phyloP scores from a whole-genome alignment of 37 sponge, comb jelly and placozoan species.

The Mnemiopsis leidyi region DNA sequence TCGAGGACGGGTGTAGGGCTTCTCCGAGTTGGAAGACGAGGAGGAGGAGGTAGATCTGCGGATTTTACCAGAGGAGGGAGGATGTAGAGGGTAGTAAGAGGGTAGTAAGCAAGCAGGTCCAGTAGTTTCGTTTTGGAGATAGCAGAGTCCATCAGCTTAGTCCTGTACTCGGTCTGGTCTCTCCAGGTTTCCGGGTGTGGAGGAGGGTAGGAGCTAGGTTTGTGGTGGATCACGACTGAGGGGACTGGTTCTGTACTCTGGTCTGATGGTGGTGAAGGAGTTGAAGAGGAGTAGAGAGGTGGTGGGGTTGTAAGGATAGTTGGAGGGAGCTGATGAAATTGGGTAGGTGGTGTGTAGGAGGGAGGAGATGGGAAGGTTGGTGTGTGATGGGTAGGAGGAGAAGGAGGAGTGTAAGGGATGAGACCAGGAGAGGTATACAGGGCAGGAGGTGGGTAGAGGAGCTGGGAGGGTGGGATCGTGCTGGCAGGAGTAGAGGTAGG shows the following conservation, averaged over 20 bases:
- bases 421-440: background rate
- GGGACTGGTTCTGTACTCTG: background rate
- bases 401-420: background rate
- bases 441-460: background rate
- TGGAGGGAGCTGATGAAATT: background rate
- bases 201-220: background rate
- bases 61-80: constrained; percentile 28
- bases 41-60: background rate
- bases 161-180: background rate
- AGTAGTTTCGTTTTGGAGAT: background rate
- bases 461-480: background rate
- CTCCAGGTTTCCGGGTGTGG: background rate
- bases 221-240: background rate
- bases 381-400: too few species aligned
- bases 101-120: background rate
- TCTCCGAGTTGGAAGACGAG: background rate
- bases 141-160: background rate
- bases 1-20: background rate
- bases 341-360: background rate
- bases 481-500: constrained; percentile 61
- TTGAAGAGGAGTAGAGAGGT: background rate
- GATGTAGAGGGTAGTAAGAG: background rate
- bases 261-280: background rate
- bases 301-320: background rate
- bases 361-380: background rate